Percentiles rank a stretch among this genome's conserved stretches.
phyloP scores from a whole-genome alignment of 2,888 invertebrate species.

The Parthenolecanium corni region DNA sequence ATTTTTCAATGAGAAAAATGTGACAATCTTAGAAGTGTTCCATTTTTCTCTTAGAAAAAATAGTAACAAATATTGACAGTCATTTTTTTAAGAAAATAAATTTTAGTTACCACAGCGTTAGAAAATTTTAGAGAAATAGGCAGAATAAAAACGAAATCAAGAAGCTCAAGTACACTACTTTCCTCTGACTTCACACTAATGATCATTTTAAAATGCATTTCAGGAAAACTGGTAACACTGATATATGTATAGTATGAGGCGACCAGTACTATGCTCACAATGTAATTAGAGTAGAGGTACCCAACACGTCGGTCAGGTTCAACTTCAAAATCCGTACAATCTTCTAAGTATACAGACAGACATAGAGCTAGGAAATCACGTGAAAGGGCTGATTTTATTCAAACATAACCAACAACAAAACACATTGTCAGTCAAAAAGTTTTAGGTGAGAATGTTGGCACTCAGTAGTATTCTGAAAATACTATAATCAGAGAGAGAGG shows the following conservation, averaged over 20 bases:
- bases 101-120: too few relatives aligned
- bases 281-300: conserved; percentile 18
- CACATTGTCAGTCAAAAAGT: too few relatives aligned
- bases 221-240: conserved; percentile 9
- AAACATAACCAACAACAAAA: conserved; percentile 21
- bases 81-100: too few relatives aligned
- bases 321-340: conserved; percentile 8
- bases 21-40: too few relatives aligned
- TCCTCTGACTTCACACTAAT: background rate
- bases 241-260: background rate
- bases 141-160: too few relatives aligned
- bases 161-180: background rate
- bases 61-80: too few relatives aligned
- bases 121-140: too few relatives aligned
- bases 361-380: conserved; percentile 21
- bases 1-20: too few relatives aligned
- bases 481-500: too few relatives aligned
- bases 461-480: too few relatives aligned
- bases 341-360: conserved; percentile 24
- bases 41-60: too few relatives aligned
- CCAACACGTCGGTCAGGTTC: background rate
- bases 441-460: too few relatives aligned
- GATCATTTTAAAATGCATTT: background rate
- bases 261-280: background rate
- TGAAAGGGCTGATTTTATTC: conserved; percentile 19